Percentiles rank a stretch among this genome's conserved stretches.
These are phyloP conservation scores for Eremophila alpestris DNA, from an alignment of 2,797 vertebrate genomes.

Conservation along the genomic window DNA sequence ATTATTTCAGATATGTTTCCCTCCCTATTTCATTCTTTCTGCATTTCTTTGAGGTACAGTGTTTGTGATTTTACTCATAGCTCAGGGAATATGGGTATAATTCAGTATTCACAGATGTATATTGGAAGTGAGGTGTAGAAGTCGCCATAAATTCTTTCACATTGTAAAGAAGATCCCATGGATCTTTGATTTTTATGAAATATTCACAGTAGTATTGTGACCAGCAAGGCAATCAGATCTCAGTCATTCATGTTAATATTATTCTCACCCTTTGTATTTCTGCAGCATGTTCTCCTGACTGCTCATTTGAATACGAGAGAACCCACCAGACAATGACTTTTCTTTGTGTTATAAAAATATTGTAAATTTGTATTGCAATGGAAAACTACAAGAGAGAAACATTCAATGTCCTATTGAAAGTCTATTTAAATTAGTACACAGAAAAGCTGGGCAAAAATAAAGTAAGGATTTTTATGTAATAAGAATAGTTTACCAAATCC, in stretches of 20 bases:
- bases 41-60: background rate
- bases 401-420: background rate
- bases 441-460: background rate
- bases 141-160: background rate
- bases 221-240: conserved; percentile 16
- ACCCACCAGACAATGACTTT: conserved; percentile 23
- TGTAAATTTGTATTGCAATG: conserved; percentile 51
- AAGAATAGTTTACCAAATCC: background rate
- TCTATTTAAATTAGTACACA: background rate
- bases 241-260: conserved; percentile 16
- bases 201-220: background rate
- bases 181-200: conserved; percentile 34
- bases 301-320: conserved; percentile 52
- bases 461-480: background rate
- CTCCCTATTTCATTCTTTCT: background rate
- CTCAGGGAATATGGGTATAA: background rate
- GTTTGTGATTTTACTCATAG: background rate
- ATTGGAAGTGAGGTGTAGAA: background rate
- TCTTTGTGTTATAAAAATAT: conserved; percentile 38
- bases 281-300: background rate
- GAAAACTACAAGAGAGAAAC: background rate
- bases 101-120: background rate
- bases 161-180: background rate
- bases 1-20: background rate
- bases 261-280: conserved; percentile 31